phyloP scores from a whole-genome alignment of 2,888 invertebrate genomes.

The Synanthedon andrenaeformis region DNA sequence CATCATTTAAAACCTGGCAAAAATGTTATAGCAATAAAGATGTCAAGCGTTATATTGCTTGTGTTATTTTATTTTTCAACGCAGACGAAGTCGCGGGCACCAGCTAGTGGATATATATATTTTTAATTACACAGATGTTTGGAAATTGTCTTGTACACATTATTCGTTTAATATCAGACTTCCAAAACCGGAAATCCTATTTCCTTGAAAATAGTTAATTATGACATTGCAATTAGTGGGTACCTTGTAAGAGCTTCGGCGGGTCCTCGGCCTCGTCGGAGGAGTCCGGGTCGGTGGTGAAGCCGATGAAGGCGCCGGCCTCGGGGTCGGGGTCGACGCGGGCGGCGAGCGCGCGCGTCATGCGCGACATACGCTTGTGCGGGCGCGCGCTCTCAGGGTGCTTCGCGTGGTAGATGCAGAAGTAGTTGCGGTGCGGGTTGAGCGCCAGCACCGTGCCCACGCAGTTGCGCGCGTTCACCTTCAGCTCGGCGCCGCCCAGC shows the following conservation, averaged over 20 bases:
- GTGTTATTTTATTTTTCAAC: too few species aligned
- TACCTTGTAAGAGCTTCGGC: slow-evolving; percentile 55
- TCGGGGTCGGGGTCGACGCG: slow-evolving; percentile 74
- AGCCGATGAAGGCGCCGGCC: slow-evolving; percentile 88
- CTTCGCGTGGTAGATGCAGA: slow-evolving; percentile 98
- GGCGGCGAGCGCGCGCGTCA: slow-evolving; percentile 51
- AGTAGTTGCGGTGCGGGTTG: slow-evolving; percentile 97
- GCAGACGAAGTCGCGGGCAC: too few species aligned
- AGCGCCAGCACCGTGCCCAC: slow-evolving; percentile 95
- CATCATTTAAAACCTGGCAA: too few species aligned
- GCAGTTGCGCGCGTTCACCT: slow-evolving; percentile 96
- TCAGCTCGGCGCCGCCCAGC: slow-evolving; percentile 81
- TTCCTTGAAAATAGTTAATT: too few species aligned
- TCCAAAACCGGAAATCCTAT: too few species aligned
- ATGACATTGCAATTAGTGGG: too few species aligned
- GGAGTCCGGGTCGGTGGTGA: slow-evolving; percentile 78
- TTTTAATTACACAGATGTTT: too few species aligned
- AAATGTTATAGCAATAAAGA: too few species aligned
- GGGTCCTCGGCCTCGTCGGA: slow-evolving; percentile 63
- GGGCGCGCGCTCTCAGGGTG: slow-evolving; percentile 82
- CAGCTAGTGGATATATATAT: too few species aligned
- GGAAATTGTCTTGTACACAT: too few species aligned
- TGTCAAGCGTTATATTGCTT: too few species aligned
- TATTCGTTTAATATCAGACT: too few species aligned
- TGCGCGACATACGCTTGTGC: slow-evolving; percentile 79